These are phyloP conservation scores for Isotomurus palustris DNA, from an alignment of 2,888 invertebrate genomes.

Conservation along the genomic window DNA sequence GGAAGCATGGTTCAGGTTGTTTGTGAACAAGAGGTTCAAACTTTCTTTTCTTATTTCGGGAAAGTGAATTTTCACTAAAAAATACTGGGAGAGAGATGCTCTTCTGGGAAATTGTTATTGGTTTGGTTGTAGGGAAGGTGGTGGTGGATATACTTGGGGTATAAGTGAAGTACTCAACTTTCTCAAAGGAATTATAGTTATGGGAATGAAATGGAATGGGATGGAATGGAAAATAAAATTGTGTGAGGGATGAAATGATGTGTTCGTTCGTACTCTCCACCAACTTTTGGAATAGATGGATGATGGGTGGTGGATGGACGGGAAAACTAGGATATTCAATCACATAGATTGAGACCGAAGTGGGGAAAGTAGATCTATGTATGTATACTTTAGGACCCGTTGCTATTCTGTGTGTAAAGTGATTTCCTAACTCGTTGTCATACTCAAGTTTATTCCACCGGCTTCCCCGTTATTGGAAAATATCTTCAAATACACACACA, in stretches of 20 bases:
- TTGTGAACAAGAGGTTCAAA: slow-evolving; percentile 13
- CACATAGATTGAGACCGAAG: too few relatives aligned
- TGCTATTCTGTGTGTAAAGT: too few relatives aligned
- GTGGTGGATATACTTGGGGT: too few relatives aligned
- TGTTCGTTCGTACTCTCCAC: not conserved
- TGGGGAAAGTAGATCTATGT: too few relatives aligned
- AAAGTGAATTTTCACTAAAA: slow-evolving; percentile 9
- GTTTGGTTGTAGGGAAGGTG: slow-evolving; percentile 4
- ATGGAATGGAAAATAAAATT: slow-evolving; percentile 7
- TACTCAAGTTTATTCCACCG: too few relatives aligned
- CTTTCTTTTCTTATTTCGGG: not conserved
- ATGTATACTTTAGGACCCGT: too few relatives aligned
- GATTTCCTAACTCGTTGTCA: too few relatives aligned
- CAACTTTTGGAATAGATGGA: not conserved
- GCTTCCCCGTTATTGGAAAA: too few relatives aligned
- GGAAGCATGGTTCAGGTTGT: slow-evolving; percentile 5
- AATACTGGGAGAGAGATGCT: not conserved
- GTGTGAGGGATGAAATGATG: slow-evolving; percentile 1
- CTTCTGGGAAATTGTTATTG: slow-evolving; percentile 18
- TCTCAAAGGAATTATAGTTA: slow-evolving; percentile 16
- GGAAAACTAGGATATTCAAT: too few relatives aligned
- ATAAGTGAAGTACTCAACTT: slow-evolving; percentile 12
- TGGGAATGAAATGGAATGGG: slow-evolving; percentile 11
- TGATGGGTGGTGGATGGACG: not conserved
- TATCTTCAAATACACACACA: not conserved